Conservation (phyloP, 2,888 invertebrate genomes). For the Drosophila hawaiiensis region DNA sequence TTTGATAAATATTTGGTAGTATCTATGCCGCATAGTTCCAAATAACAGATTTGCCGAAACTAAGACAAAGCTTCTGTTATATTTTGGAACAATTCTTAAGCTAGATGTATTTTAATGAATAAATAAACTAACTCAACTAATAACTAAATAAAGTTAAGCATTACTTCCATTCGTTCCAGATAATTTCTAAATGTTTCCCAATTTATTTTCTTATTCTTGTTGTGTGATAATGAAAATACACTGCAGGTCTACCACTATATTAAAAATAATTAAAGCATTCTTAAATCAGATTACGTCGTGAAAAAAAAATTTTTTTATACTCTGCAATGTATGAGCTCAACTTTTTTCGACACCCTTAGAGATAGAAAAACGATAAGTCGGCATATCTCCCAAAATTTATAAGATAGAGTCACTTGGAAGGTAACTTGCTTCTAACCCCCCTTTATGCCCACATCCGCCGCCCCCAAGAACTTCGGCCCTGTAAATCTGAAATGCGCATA, state of each 20-base stretch:
- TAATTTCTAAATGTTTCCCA: no score
- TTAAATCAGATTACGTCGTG: background rate
- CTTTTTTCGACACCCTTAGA: background rate
- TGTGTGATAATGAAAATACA: background rate
- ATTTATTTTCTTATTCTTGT: background rate
- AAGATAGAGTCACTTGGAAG: background rate
- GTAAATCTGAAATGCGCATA: background rate
- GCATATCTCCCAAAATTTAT: background rate
- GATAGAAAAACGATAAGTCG: background rate
- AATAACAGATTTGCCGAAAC: background rate
- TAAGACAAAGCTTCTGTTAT: background rate
- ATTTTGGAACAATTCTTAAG: background rate
- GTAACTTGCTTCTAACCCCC: no score
- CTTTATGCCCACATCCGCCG: background rate
- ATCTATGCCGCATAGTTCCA: background rate
- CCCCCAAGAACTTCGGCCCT: background rate
- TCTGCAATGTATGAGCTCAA: no score
- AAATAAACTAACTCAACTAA: background rate
- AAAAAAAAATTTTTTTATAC: no score
- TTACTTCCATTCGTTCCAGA: background rate
- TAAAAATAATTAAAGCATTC: background rate
- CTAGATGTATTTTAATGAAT: background rate
- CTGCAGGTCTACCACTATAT: background rate
- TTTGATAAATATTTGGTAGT: background rate
- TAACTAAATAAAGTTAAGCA: background rate